Conservation (phyloP, 2,797 vertebrate species). For the Cuniculus paca region DNA sequence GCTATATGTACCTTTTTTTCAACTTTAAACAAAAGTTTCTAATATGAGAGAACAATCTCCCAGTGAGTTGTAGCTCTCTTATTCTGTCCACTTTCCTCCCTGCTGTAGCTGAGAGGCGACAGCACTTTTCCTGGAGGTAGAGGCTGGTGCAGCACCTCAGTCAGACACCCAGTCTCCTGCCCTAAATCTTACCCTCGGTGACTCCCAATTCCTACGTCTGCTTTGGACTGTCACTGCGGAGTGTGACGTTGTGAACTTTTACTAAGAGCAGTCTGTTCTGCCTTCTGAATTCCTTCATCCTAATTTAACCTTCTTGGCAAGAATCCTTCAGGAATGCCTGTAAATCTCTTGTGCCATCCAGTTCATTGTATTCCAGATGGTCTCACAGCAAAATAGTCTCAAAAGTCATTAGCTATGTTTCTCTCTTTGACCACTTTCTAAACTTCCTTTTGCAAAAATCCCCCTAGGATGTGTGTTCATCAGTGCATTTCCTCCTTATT, state of each 20-base stretch:
- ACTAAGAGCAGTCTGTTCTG: background rate
- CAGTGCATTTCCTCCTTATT: background rate
- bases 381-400: background rate
- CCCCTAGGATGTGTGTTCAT: fast-evolving
- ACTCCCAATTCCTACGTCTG: background rate
- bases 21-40: background rate
- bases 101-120: background rate
- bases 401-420: background rate
- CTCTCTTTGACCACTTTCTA: background rate
- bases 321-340: background rate
- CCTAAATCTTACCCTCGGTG: background rate
- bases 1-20: background rate
- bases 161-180: background rate
- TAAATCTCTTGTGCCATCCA: background rate
- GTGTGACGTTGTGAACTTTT: background rate
- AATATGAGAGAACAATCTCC: background rate
- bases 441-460: background rate
- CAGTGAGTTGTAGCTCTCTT: too few relatives aligned
- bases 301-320: background rate
- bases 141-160: background rate
- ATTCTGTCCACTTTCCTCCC: background rate
- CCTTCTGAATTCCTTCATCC: background rate
- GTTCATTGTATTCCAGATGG: background rate
- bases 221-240: background rate
- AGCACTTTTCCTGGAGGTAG: too few relatives aligned